These are phyloP conservation scores for Amniataba percoides DNA, from an alignment of 2,797 vertebrate species.

Conservation along the genomic window DNA sequence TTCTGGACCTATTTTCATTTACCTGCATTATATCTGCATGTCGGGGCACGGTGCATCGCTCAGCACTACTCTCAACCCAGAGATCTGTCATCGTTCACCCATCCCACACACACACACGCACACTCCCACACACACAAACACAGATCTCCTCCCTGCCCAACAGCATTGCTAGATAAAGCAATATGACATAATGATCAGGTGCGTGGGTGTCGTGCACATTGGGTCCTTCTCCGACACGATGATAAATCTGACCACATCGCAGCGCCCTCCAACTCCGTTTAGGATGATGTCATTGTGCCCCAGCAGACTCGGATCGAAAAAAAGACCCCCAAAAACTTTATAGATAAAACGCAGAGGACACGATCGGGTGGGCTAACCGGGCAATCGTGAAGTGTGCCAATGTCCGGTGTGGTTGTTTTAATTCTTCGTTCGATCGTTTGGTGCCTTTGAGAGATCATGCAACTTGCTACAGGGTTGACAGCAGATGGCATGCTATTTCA, in stretches of 20 bases:
- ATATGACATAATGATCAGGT: slow-evolving; percentile 49
- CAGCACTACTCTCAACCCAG: slow-evolving; percentile 34
- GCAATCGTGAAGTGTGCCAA: neutral
- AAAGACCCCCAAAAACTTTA: slow-evolving; percentile 31
- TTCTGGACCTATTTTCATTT: slow-evolving; percentile 21
- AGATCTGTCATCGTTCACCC: neutral
- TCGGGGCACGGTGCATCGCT: slow-evolving; percentile 15
- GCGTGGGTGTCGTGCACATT: slow-evolving; percentile 62
- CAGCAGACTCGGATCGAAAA: slow-evolving; percentile 58
- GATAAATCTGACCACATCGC: slow-evolving; percentile 78
- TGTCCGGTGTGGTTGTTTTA: neutral
- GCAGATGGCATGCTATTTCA: neutral
- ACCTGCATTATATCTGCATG: slow-evolving; percentile 30
- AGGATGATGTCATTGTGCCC: slow-evolving; percentile 82
- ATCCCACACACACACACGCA: no score
- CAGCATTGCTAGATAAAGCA: slow-evolving; percentile 40
- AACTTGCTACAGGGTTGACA: slow-evolving; percentile 8
- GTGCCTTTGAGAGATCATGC: neutral
- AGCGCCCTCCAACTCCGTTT: slow-evolving; percentile 76
- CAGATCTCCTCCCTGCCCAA: no score
- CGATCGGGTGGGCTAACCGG: neutral
- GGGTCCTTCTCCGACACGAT: slow-evolving; percentile 56
- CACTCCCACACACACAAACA: no score
- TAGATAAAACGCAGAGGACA: slow-evolving; percentile 16
- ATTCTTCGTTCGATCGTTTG: neutral